A percentile compares a stretch with the other conserved stretches of the same genome.
Evolutionary conservation across 2,113 vertebrate species (phyloP).

Genomic region (Arvicanthis niloticus): DNA sequence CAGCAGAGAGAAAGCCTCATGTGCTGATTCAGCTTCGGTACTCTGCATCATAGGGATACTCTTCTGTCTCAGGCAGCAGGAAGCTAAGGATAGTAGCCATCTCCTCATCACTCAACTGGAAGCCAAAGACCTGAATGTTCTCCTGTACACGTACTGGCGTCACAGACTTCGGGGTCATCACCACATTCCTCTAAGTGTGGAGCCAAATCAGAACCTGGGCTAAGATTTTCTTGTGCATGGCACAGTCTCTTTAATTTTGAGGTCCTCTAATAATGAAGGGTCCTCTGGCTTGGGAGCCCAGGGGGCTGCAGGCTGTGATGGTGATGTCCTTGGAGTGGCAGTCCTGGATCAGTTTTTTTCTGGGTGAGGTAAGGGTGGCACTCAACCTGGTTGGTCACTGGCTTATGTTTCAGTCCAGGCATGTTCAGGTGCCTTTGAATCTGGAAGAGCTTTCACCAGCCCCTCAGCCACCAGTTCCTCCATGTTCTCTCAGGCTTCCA

Average conservation of each 20-base stretch:
- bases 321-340: slow-evolving; percentile 92
- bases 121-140: slow-evolving; percentile 89
- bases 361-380: slow-evolving; percentile 94
- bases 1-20: not conserved
- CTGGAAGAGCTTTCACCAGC: slow-evolving; percentile 81
- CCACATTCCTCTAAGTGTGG: slow-evolving; percentile 93
- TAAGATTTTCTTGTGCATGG: not conserved
- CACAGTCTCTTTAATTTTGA: slow-evolving; percentile 89
- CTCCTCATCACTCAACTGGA: slow-evolving; percentile 67
- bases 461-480: slow-evolving; percentile 22
- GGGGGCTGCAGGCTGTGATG: slow-evolving; percentile 93
- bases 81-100: slow-evolving; percentile 63
- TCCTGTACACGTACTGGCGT: slow-evolving; percentile 91
- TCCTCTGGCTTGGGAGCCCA: slow-evolving; percentile 91
- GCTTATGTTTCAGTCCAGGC: slow-evolving; percentile 92
- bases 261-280: slow-evolving; percentile 89
- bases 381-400: slow-evolving; percentile 92
- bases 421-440: slow-evolving; percentile 92
- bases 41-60: not conserved
- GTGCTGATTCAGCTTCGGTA: not conserved
- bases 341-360: slow-evolving; percentile 92
- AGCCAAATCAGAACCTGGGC: slow-evolving; percentile 91
- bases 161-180: slow-evolving; percentile 87
- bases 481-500: slow-evolving; percentile 91
- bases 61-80: fast-evolving